Evolutionary conservation across 2,113 vertebrate species (phyloP), one percentile per base, ranked within the genome.

Genomic region (Gopherus flavomarginatus): DNA sequence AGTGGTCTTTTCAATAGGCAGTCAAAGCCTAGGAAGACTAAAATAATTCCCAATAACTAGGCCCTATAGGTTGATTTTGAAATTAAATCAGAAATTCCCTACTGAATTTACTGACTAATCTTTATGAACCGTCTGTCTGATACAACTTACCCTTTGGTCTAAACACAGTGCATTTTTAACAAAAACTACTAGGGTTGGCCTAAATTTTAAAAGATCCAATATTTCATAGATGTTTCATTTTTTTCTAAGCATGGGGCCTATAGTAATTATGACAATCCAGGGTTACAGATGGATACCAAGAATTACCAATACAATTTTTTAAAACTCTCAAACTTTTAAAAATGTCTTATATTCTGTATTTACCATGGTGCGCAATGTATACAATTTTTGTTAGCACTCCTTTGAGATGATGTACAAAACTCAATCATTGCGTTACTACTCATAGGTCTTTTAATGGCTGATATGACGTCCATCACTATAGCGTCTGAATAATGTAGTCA

Each of bases 271-370:
- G 88, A 44, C 92, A 93, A 90, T 91, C 90, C 91, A 97, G 72
- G 42, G 95, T 97, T 94, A 97, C 94, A 97, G 90, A 80, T 92
- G 77, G 22, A 96, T 92, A 95, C 62, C 50, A 83, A 96, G 97
- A 96, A 90, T 31, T n/a, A 88, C 85, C 90, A 96, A 89, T 96
- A 98, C 14, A 96, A 94, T 13, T 1, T 88, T 98, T 97, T 94
- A 96, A 97, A 95, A 92, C 84, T 86, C 95, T 95, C 82, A 97
- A 97, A 84, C 92, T 89, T 85, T 93, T 94, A 96, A 97, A 95
- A 92, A 96, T 94, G 91, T 97, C 94, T 91, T 85, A 97, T 95
- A 93, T 91, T 96, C 56, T 93, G 88, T 87, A 95, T 85, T 93
- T 96, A 96, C 96, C 95, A 87, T 47, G 94, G 83, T 88, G 94